Evolutionary conservation across 2,888 invertebrate species (phyloP).

Genomic region (Terebella lapidaria): DNA sequence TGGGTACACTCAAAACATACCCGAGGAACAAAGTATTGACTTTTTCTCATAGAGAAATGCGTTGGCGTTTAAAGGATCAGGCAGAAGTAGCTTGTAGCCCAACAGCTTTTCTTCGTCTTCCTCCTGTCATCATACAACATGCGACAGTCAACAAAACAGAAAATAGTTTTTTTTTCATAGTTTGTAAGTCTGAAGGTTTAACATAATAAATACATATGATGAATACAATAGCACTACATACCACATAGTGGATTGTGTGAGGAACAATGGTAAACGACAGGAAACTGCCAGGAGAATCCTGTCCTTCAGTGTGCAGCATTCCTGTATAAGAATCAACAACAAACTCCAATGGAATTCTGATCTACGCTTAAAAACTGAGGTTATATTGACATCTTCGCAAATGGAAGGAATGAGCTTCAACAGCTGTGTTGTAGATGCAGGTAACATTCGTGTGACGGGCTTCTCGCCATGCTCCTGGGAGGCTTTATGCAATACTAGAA

Average conservation of each 20-base stretch:
- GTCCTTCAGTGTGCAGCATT: constrained; percentile 47
- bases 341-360: too few species aligned
- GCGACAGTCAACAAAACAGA: too few species aligned
- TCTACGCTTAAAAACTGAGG: too few species aligned
- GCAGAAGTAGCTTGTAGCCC: not conserved
- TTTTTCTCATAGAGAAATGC: not conserved
- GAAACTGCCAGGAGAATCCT: constrained; percentile 47
- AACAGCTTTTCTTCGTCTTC: not conserved
- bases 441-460: too few species aligned
- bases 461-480: too few species aligned
- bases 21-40: not conserved
- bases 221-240: not conserved
- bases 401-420: too few species aligned
- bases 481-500: too few species aligned
- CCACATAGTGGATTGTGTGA: not conserved
- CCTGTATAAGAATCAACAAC: constrained; percentile 38
- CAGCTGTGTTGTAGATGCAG: too few species aligned
- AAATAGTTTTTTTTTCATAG: too few species aligned
- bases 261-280: constrained; percentile 20
- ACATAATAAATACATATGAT: too few species aligned
- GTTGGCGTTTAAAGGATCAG: not conserved
- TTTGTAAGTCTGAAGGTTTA: too few species aligned
- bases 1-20: not conserved
- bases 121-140: not conserved
- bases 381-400: too few species aligned